Evolutionary conservation across 2,888 invertebrate genomes (phyloP), one percentile per base, ranked within the genome.

Genomic region (Hymenopus coronatus): DNA sequence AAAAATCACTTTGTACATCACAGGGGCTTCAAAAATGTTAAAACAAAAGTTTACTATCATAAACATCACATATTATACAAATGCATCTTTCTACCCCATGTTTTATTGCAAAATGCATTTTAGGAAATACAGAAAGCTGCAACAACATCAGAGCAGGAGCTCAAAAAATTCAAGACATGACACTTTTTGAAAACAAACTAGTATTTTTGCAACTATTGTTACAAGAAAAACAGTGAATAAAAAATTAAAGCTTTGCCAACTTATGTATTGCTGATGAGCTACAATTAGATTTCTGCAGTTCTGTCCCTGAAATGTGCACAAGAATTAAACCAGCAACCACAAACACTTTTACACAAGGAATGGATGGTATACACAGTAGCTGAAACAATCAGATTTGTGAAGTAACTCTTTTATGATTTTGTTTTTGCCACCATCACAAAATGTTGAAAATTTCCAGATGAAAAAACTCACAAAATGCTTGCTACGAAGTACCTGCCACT

Each of bases 191-290:
- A 70, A 70, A 70, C 54, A 70, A 70, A 70, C 20, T 70, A 70
- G 20, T 70, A 70, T 20, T 70, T 40, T 70, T 70, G 20, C 54
- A 70, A 70, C 54, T 70, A 70, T 15, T 85, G 28, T 30, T 84
- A 84, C 28, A 14, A 30, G 25, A 14, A 84, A 20, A 84, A 30
- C 28, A 84, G 54, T 30, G 30, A 84, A 70, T 54, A 28, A 40
- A 7, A 85, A 85, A 85, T 85, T 70, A 70, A 54, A 85, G 85
- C 70, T 85, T n/a, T 14, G 54, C 54, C 85, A 85, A 70, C 54
- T 85, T 85, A 54, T n/a, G n/a, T 85, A 85, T 85, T 70, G 85
- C 85, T 85, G 14, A 54, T 40, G 70, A 54, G 28, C 84, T 70
- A 85, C 28, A 85, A 12, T 70, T 70, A 70, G 54, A 70, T 70